A percentile compares a stretch with the other conserved stretches of the same genome.
These are phyloP conservation scores for Lepidotrigona ventralis DNA, from an alignment of 1,140 invertebrate genomes.

Conservation along the genomic window DNA sequence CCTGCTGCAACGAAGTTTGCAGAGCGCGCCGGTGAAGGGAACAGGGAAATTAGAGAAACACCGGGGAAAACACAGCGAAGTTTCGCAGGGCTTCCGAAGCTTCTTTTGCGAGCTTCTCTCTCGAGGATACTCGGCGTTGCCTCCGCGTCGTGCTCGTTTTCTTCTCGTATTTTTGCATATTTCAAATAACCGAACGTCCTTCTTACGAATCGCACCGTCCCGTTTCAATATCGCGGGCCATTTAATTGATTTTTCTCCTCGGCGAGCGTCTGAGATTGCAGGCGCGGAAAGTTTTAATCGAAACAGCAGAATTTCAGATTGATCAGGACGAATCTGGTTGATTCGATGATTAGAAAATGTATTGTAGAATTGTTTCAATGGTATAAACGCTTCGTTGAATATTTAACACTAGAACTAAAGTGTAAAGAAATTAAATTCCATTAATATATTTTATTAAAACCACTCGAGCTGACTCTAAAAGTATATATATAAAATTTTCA, in stretches of 20 bases:
- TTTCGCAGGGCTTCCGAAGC: neutral
- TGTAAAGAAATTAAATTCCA: too few species aligned
- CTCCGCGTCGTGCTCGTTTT: too few species aligned
- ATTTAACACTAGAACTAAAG: too few species aligned
- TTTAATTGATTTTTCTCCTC: neutral
- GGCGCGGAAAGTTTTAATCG: neutral
- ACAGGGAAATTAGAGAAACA: constrained; percentile 13
- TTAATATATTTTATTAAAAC: too few species aligned
- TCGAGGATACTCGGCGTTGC: too few species aligned
- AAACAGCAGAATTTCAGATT: too few species aligned
- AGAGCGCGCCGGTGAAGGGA: neutral
- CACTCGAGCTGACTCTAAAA: too few species aligned
- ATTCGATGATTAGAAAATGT: too few species aligned
- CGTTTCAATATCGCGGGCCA: neutral
- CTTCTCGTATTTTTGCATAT: neutral
- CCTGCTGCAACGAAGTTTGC: constrained; percentile 7
- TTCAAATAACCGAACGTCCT: neutral
- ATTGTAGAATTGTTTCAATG: too few species aligned
- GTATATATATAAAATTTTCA: too few species aligned
- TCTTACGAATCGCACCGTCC: neutral
- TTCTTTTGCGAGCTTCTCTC: neutral
- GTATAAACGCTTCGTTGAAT: too few species aligned
- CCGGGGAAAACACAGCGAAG: neutral
- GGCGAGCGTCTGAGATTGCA: neutral
- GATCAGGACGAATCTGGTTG: too few species aligned